Percentiles rank a stretch among this genome's conserved stretches.
Evolutionary conservation across 2,113 vertebrate species (phyloP).

Genomic region (Pristiophorus japonicus): DNA sequence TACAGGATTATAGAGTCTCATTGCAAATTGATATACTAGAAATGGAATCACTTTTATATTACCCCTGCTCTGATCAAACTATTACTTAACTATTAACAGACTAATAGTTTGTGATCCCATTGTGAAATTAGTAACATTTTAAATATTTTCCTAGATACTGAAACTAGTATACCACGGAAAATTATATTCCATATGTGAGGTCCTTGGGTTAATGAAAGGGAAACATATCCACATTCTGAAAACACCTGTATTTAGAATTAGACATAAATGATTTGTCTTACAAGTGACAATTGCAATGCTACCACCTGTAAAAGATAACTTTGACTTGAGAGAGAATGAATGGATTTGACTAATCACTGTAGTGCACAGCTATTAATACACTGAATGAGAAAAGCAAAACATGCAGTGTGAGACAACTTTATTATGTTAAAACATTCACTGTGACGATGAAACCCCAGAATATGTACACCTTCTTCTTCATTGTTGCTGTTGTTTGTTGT

Average conservation of each 20-base stretch:
- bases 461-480: not conserved
- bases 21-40: not conserved
- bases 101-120: not conserved
- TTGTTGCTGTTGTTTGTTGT: not conserved
- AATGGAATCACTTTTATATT: not conserved
- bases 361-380: not conserved
- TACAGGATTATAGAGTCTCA: not conserved
- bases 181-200: not conserved
- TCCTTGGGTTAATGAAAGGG: not conserved
- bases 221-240: not conserved
- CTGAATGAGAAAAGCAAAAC: constrained; percentile 3
- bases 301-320: not conserved
- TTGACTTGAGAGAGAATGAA: not conserved
- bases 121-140: not conserved
- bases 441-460: not conserved
- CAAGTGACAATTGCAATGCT: not conserved
- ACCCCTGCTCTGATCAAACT: not conserved
- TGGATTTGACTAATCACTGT: not conserved
- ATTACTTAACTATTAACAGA: not conserved
- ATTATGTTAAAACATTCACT: constrained; percentile 11
- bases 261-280: not conserved
- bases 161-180: not conserved
- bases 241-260: not conserved
- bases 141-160: not conserved
- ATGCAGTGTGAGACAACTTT: not conserved